Base-by-base conservation (phyloP, 2,113 vertebrate genomes). In the Alethe castanea region DNA sequence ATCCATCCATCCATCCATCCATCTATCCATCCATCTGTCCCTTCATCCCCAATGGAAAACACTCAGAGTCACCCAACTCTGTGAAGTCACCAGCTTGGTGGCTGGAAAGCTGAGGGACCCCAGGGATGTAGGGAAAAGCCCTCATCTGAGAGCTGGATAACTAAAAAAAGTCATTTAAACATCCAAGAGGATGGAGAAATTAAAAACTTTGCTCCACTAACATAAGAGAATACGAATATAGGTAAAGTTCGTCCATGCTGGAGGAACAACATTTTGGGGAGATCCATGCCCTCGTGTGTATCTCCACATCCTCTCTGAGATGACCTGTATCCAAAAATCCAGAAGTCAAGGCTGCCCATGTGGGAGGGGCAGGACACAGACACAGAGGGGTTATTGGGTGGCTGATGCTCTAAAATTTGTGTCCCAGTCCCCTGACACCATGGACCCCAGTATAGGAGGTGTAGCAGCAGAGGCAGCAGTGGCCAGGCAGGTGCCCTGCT, bases 401-500 rank as follows among this genome's bases (percentile, higher is more conserved):
- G 26, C 14, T 66, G 53, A 45, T 17, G 23, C 28, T 60, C 26
- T 62, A 35, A 67, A 80, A 35, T 33, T 8, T 6, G 15, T 40
- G 64, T 56, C 12, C 6, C 4, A 2, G 42, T 8, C 9, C 66
- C 71, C 36, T 33, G 38, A 14, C 45, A 20, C 36, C 0, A 0
- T 9, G 0, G 11, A 1, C 13, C 54, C 45, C 50, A 45, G 2
- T 0, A 11, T 10, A 4, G n/a, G 36, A 6, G 10, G 14, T 5
- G 53, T 0, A 14, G 50, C 11, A 3, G 47, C 13, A n/a, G 42
- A 47, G 29, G 23, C 72, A 52, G 69, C 14, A 3, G 54, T 8
- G 59, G 7, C 60, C 0, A 3, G 33, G 17, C 1, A 10, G 19
- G 23, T 19, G 23, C 24, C 48, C 26, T 1, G 5, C 45, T 81